Evolutionary conservation across 2,797 vertebrate species (phyloP), one percentile per base, ranked within the genome.

Genomic region (Nothura maculosa): DNA sequence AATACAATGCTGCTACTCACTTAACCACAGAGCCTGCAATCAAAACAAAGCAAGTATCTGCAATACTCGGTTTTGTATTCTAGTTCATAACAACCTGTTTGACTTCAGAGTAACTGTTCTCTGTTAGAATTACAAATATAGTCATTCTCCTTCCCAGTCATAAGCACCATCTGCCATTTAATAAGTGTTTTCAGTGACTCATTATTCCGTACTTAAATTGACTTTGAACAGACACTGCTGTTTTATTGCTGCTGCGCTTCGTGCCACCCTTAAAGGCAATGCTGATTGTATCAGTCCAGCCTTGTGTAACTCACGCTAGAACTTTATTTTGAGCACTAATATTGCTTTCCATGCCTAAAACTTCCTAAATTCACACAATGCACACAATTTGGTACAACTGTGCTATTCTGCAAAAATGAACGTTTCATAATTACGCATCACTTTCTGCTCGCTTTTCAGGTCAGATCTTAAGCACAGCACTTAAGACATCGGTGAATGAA

Each of bases 101-200:
- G 80, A 69, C 28, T 82, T 57, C 69, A 61, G 68, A 61, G 73
- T 70, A 86, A 83, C 38, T 87, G 62, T 92, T 61, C 60, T 93
- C 86, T 60, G 75, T 84, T 73, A 69, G 73, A 85, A 77, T 78
- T 92, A 89, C 61, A 95, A 89, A 81, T 66, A 64, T 14, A n/a
- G 15, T 55, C 61, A 61, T 80, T 87, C 60, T 63, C 45, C 83
- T 84, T 58, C 43, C 38, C 72, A 82, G 62, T 34, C 63, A 61
- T 24, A 62, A 87, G 88, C 78, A 90, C 89, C 96, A 94, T 94
- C 95, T 96, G 95, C 64, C 73, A 68, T 90, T 94, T 90, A 84
- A 70, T 64, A 88, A 91, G 78, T 66, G 79, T 86, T 94, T 81
- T 87, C 89, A 58, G 76, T 80, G 87, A 83, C 66, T 96, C 94